Conservation (phyloP, 2,888 invertebrate genomes). For the Serripes groenlandicus region DNA sequence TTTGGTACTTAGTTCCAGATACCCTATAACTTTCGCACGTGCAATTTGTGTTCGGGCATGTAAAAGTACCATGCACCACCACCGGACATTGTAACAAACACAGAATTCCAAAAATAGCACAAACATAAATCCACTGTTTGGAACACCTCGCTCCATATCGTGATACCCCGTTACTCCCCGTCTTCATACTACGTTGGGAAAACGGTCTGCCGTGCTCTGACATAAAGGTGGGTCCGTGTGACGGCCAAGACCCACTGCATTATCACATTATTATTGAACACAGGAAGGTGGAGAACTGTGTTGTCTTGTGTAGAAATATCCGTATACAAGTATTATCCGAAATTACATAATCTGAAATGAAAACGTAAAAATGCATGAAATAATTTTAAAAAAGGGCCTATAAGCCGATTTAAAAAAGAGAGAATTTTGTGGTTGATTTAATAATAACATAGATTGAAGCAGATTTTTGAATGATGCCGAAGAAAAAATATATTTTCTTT, state of each 20-base stretch:
- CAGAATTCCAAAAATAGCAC: conserved; percentile 41
- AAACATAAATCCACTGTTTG: conserved; percentile 19
- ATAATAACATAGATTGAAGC: neutral
- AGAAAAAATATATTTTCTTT: no score
- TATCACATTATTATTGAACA: conserved; percentile 6
- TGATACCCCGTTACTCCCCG: neutral
- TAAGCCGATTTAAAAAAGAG: no score
- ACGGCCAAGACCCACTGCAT: conserved; percentile 13
- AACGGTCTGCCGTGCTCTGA: conserved; percentile 8
- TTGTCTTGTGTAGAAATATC: neutral
- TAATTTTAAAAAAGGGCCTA: neutral
- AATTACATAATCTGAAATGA: conserved; percentile 19
- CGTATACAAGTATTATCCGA: neutral
- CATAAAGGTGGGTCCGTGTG: conserved; percentile 24
- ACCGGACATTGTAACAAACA: conserved; percentile 37
- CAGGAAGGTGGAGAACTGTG: neutral
- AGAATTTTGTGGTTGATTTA: no score
- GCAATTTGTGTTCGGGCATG: conserved; percentile 29
- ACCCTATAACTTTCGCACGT: conserved; percentile 24
- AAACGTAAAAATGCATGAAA: neutral
- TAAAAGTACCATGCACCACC: conserved; percentile 24
- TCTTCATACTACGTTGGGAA: conserved; percentile 22
- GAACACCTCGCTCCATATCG: conserved; percentile 20
- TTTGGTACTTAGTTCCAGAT: conserved; percentile 33
- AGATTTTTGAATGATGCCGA: no score